These are phyloP conservation scores for Drosophila yooni DNA, from an alignment of 2,888 invertebrate genomes.

Conservation along the genomic window DNA sequence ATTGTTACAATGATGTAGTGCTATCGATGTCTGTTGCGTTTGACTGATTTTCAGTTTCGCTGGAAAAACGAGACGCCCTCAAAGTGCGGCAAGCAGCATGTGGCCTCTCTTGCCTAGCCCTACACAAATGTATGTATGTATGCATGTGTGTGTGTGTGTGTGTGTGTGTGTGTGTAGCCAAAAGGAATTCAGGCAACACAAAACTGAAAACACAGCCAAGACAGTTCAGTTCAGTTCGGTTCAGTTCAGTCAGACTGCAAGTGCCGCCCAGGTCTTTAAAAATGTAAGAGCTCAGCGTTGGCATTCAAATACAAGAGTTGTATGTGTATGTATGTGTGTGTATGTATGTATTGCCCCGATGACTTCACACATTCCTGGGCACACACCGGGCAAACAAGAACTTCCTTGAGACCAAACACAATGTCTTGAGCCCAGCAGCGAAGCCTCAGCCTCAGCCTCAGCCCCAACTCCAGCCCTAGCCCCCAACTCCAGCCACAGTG, in stretches of 20 bases:
- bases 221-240: constrained; percentile 3
- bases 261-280: constrained; percentile 78
- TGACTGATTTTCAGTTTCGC: constrained; percentile 76
- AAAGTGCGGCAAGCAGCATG: constrained; percentile 39
- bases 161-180: neutral
- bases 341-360: constrained; percentile 57
- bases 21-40: constrained; percentile 78
- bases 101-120: constrained; percentile 2
- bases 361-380: constrained; percentile 78
- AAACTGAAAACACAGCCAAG: constrained; percentile 3
- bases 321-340: constrained; percentile 11
- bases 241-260: constrained; percentile 47
- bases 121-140: neutral
- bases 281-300: constrained; percentile 65
- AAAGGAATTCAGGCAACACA: constrained; percentile 54
- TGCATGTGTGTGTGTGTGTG: neutral
- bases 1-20: constrained; percentile 76
- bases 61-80: constrained; percentile 74
- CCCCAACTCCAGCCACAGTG: constrained; percentile 19
- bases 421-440: constrained; percentile 40
- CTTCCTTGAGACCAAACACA: constrained; percentile 75
- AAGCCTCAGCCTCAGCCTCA: constrained; percentile 19
- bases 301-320: constrained; percentile 68
- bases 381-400: constrained; percentile 66
- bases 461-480: constrained; percentile 28